Evolutionary conservation across 2,888 invertebrate genomes (phyloP), one percentile per base, ranked within the genome.

Genomic region (Amiota minor): DNA sequence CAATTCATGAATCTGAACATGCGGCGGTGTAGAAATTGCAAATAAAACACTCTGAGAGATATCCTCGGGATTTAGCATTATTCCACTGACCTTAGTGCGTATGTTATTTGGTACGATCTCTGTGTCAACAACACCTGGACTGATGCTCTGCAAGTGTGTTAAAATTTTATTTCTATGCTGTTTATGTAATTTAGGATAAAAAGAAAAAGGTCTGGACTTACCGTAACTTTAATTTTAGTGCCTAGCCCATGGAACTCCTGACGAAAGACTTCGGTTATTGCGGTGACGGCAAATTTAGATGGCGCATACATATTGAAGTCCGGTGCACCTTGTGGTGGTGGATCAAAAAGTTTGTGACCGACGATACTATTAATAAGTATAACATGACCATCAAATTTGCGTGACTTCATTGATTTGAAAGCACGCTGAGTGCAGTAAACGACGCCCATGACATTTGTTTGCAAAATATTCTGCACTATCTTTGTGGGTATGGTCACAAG

Each of bases 381-480:
- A 8, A 70, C 20, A 49, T 70, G 70, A 47, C 70, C 70, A 10
- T 70, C 61, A 14, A 87, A 77, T 14, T 53, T 88, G 1, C 85
- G 81, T 1, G 75, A 78, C 69, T 80, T 89, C 91, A 92, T 91
- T 1, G 90, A 90, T 1, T 87, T 84, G 16, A 91, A 84, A 1
- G 91, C 91, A 55, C 87, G 88, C 0, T 91, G 88, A 0, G 90
- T 87, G 77, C 91, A 91, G 71, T 89, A 72, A 0, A 91, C 80
- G 1, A 89, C 79, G 0, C 89, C 91, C 74, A 88, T 88, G 0
- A 91, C 72, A 81, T 91, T 91, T 12, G 89, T 88, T 76, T 91
- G 90, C 1, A 91, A 78, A 0, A 89, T 79, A 49, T 87, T 75
- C 18, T 79, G 74, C 1, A 83, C 53, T 1, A 71, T 61, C 0